phyloP scores from a whole-genome alignment of 2,888 invertebrate species.

The Geophilus truncorum region DNA sequence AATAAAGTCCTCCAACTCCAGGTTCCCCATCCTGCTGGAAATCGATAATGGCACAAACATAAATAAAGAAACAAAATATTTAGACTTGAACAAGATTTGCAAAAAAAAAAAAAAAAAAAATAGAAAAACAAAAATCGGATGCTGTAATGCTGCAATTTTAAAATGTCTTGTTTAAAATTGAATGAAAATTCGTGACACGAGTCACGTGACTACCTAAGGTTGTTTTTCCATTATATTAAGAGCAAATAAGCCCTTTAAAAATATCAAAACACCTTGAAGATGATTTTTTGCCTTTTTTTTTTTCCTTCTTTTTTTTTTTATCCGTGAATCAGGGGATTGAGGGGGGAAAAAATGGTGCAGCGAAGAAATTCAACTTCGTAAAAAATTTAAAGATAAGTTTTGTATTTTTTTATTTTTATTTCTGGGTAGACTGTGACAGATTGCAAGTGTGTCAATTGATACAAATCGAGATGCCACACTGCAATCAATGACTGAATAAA shows the following conservation, averaged over 20 bases:
- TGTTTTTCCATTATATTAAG: neutral
- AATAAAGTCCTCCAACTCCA: conserved; percentile 25
- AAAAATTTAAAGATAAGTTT: neutral
- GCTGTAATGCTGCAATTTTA: no score
- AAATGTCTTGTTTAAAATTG: neutral
- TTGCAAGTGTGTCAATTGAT: conserved; percentile 18
- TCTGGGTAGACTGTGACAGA: neutral
- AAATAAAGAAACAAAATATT: conserved; percentile 27
- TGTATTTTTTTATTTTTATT: neutral
- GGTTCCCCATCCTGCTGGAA: neutral
- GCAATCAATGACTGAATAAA: neutral
- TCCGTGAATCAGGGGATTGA: neutral
- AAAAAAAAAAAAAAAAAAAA: neutral
- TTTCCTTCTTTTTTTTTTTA: neutral
- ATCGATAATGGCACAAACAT: conserved; percentile 27
- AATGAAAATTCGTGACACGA: neutral
- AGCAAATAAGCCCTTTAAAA: neutral
- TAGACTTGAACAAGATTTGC: neutral
- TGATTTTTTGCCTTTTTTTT: neutral
- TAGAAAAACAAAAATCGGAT: neutral
- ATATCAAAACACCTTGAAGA: neutral
- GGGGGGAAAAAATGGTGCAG: neutral
- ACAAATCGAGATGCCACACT: conserved; percentile 7
- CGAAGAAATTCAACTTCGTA: neutral
- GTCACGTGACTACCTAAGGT: no score